Conservation (phyloP, 1,140 invertebrate species). For the Tigriopus japonicus region DNA sequence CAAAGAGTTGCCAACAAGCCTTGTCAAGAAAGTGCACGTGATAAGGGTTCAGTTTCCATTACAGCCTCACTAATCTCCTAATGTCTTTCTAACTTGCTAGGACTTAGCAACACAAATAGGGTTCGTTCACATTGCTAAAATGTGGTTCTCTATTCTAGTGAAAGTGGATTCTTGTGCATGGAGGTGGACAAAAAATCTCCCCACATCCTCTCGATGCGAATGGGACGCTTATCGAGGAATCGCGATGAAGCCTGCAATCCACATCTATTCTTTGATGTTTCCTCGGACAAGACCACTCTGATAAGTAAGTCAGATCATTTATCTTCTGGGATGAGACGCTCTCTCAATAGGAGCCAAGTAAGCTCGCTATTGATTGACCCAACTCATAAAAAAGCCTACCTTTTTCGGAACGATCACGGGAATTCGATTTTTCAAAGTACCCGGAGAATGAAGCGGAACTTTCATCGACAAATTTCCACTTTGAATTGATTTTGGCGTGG, state of each 20-base stretch:
- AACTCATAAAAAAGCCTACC: not conserved
- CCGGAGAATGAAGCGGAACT: too few species aligned
- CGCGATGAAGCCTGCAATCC: slow-evolving; percentile 6
- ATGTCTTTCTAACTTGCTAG: too few species aligned
- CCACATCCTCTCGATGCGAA: not conserved
- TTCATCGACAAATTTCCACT: too few species aligned
- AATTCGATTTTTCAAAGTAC: too few species aligned
- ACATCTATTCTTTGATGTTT: slow-evolving; percentile 9
- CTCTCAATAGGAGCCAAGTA: not conserved
- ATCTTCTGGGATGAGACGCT: not conserved
- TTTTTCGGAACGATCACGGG: not conserved
- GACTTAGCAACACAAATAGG: too few species aligned
- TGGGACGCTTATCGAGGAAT: slow-evolving; percentile 4
- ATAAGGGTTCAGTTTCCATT: too few species aligned
- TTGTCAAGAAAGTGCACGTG: too few species aligned
- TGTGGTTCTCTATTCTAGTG: not conserved
- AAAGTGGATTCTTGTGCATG: slow-evolving; percentile 8
- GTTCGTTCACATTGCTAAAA: too few species aligned
- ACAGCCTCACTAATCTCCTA: too few species aligned
- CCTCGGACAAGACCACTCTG: not conserved
- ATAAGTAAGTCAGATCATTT: slow-evolving; percentile 1
- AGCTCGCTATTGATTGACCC: not conserved
- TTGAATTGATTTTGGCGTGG: too few species aligned
- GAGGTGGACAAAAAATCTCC: not conserved
- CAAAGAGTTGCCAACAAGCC: too few species aligned